Evolutionary conservation across 2,888 invertebrate species (phyloP).

Genomic region (Cryptocephalus moraei): DNA sequence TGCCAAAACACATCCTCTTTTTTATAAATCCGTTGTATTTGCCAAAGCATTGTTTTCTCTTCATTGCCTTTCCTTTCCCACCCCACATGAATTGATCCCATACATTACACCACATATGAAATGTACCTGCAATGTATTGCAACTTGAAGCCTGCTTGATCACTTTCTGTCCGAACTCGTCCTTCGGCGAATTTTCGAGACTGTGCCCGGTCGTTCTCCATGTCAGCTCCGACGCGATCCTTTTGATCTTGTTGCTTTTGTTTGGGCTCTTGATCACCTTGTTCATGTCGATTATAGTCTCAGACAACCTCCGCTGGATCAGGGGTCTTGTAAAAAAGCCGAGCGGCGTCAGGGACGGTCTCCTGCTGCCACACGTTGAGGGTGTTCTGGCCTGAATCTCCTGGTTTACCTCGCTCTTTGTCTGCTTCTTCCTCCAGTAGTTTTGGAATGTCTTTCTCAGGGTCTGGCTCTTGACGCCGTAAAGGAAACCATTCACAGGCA

Average conservation of each 20-base stretch:
- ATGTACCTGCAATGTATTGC: conserved; percentile 49
- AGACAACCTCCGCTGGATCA: conserved; percentile 45
- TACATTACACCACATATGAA: too few relatives aligned
- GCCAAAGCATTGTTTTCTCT: too few relatives aligned
- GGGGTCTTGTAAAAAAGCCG: conserved; percentile 40
- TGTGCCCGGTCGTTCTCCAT: conserved; percentile 40
- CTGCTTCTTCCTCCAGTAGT: conserved; percentile 68
- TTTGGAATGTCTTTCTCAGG: conserved; percentile 60
- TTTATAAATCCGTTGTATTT: too few relatives aligned
- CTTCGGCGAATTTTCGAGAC: conserved; percentile 26
- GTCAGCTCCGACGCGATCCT: conserved; percentile 41
- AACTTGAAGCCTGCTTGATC: conserved; percentile 57
- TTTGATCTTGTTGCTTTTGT: conserved; percentile 36
- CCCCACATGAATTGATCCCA: too few relatives aligned
- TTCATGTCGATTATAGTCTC: conserved; percentile 45
- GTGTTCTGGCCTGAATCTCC: conserved; percentile 71
- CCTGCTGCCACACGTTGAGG: conserved; percentile 66
- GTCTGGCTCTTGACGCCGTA: conserved; percentile 68
- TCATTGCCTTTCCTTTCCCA: too few relatives aligned
- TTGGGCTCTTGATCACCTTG: conserved; percentile 26
- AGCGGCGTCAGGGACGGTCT: conserved; percentile 45
- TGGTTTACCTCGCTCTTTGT: conserved; percentile 70
- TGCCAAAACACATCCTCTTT: too few relatives aligned
- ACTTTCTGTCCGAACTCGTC: conserved; percentile 34
- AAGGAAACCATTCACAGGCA: conserved; percentile 64